phyloP scores from a whole-genome alignment of 2,797 vertebrate species.

The Paramormyrops hopkinsi region DNA sequence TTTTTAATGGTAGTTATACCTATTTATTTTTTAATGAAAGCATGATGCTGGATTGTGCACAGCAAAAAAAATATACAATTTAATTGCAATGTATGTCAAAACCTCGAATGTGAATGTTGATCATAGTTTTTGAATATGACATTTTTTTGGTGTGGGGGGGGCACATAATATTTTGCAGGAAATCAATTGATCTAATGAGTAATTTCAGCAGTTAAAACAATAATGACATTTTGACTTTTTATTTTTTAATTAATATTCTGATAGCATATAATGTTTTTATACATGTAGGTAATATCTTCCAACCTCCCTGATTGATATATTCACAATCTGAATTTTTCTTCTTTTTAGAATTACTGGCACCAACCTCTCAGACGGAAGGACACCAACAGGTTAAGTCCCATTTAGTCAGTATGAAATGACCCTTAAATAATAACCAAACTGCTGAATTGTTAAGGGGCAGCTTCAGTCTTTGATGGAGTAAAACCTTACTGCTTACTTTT shows the following conservation, averaged over 20 bases:
- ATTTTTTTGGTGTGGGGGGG: neutral
- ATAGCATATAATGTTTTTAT: neutral
- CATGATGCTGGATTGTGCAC: neutral
- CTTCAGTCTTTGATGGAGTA: neutral
- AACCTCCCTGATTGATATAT: neutral
- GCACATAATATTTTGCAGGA: neutral
- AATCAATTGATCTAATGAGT: neutral
- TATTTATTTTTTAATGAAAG: neutral
- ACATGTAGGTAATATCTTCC: neutral
- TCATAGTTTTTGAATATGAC: neutral
- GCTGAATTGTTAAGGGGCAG: neutral
- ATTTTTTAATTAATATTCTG: neutral
- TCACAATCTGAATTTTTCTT: neutral
- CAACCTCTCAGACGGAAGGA: neutral
- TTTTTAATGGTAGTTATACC: neutral
- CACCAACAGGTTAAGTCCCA: neutral
- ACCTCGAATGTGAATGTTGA: neutral
- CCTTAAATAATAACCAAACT: neutral
- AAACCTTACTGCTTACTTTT: neutral
- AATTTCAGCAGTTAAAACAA: neutral
- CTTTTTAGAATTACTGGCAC: constrained; percentile 1
- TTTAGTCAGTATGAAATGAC: neutral
- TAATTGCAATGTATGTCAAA: neutral
- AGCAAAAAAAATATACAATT: neutral
- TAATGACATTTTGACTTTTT: neutral